These are phyloP conservation scores for Tupaia tana DNA, from an alignment of 2,113 vertebrate genomes.

Conservation along the genomic window DNA sequence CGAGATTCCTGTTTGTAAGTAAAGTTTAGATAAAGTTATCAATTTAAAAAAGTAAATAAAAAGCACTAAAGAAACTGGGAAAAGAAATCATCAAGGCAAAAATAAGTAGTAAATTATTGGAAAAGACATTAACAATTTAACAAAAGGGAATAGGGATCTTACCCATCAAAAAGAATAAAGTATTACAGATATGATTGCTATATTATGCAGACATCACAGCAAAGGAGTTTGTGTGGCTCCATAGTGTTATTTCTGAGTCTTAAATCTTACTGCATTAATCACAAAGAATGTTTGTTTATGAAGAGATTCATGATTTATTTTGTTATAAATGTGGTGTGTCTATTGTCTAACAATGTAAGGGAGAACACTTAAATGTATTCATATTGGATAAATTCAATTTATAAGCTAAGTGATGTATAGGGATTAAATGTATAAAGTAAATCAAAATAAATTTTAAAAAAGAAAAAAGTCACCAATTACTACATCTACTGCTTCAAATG, in stretches of 20 bases:
- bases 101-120: not conserved
- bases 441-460: too few species aligned
- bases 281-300: not conserved
- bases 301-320: not conserved
- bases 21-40: slow-evolving; percentile 9
- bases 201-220: not conserved
- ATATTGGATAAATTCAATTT: too few species aligned
- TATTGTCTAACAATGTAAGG: not conserved
- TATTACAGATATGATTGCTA: not conserved
- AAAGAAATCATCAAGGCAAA: slow-evolving; percentile 34
- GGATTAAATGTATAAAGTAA: too few species aligned
- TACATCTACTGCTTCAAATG: too few species aligned
- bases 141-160: slow-evolving; percentile 6
- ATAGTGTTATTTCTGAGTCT: not conserved
- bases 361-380: not conserved
- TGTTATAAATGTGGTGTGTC: not conserved
- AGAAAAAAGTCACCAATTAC: too few species aligned
- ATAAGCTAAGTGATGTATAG: too few species aligned
- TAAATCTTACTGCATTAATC: slow-evolving; percentile 15
- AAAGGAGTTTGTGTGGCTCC: not conserved
- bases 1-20: not conserved
- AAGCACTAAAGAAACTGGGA: slow-evolving; percentile 8
- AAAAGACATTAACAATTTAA: slow-evolving; percentile 35
- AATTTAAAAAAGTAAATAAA: slow-evolving; percentile 45
- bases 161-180: not conserved